Percentiles rank a stretch among this genome's conserved stretches.
These are phyloP conservation scores for Gymnoscopelus braueri DNA, from an alignment of 2,797 vertebrate species.

Conservation along the genomic window DNA sequence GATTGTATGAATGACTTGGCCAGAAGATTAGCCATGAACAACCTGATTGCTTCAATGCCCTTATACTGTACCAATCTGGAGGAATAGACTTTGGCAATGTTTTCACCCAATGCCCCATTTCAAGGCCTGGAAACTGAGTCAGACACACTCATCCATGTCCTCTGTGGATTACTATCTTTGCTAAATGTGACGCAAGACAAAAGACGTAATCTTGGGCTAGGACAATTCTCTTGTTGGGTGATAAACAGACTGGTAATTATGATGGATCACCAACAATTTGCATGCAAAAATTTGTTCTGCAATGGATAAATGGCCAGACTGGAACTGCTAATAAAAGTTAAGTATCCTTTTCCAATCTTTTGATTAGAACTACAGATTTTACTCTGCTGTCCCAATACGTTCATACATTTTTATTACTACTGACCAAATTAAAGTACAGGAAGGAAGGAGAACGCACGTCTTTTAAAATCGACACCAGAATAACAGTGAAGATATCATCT, in stretches of 20 bases:
- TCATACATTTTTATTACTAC: not conserved
- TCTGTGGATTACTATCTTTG: no score
- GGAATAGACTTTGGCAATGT: no score
- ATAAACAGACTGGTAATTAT: not conserved
- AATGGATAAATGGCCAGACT: not conserved
- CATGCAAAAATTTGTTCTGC: not conserved
- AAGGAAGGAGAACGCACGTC: conserved; percentile 37
- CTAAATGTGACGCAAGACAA: conserved; percentile 27
- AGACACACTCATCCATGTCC: not conserved
- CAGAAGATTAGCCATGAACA: conserved; percentile 13
- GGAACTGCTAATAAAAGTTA: not conserved
- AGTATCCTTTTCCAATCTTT: not conserved
- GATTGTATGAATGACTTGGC: conserved; percentile 53
- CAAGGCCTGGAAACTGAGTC: conserved; percentile 3
- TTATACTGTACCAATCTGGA: no score
- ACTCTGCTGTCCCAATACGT: conserved; percentile 9
- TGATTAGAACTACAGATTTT: conserved; percentile 17
- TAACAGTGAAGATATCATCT: conserved; percentile 48
- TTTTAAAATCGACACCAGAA: conserved; percentile 50
- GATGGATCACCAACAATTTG: not conserved
- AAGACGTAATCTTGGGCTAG: conserved; percentile 15
- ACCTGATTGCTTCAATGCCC: conserved; percentile 4
- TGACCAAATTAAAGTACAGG: not conserved
- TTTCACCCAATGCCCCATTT: not conserved
- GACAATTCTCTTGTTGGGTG: not conserved